Evolutionary conservation across 2,797 vertebrate genomes (phyloP), one percentile per base, ranked within the genome.

Genomic region (Threskiornis aethiopicus): DNA sequence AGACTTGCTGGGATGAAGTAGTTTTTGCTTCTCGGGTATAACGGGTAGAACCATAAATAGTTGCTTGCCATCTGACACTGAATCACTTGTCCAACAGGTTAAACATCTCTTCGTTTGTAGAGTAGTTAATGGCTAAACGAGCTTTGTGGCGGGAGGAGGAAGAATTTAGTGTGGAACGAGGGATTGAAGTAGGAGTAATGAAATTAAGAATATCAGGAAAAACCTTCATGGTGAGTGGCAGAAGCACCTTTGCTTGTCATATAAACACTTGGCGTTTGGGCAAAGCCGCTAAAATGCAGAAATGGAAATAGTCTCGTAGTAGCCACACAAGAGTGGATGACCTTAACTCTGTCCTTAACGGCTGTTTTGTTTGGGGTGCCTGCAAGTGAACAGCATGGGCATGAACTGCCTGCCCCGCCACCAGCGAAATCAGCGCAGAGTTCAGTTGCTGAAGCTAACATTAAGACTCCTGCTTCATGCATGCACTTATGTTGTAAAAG

Each of bases 81-180:
- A 75, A 9, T 85, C 86, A 44, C 94, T 94, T 89, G 94, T 94
- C 94, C 94, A 61, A 94, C 93, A 97, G 96, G 96, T 96, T 91
- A 61, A 46, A 93, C 59, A 62, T 81, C 94, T 88, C 72, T 47
- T 25, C 62, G 37, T 47, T 59, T 79, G 90, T 89, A 94, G 91
- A 41, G 93, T 88, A 92, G 96, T 55, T 70, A 91, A 55, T 93
- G 87, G 88, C 90, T 69, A 84, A 82, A 94, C 76, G 16, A 90
- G 90, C 91, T 95, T 81, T 90, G 89, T 84, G 94, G 91, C 55
- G 6, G 95, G 95, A 97, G 94, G 90, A 94, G 96, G 61, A 86
- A 73, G 95, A 89, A 93, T 93, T 90, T 93, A 96, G 91, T 94
- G 55, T 96, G 91, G 70, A 94, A 79, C 93, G 5, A 96, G 95